Base-by-base conservation (phyloP, 2,888 invertebrate species). In the Andrena bicolor region DNA sequence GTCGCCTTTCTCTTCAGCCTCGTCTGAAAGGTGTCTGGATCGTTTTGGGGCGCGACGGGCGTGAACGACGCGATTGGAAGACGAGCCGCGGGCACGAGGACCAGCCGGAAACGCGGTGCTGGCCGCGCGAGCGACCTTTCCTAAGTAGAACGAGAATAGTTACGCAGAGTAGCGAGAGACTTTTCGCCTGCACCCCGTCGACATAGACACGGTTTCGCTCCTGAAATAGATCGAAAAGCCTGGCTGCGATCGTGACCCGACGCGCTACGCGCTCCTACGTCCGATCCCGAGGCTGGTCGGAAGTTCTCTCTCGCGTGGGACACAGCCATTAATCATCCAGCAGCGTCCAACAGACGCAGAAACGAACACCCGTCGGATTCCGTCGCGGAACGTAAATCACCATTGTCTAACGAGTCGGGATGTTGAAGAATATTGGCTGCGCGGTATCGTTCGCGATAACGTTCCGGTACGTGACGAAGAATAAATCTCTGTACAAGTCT, bases 221-320 rank as follows among this genome's bases (percentile, higher is more conserved):
- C 75, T 60, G 80, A 87, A 87, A 87, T 84, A 87, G 88, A 84
- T 28, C 51, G 28, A 63, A 64, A 78, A 74, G 60, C 26, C 76
- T 80, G 74, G 66, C 70, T 56, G 75, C 74, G 86, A 83, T 85
- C 80, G 58, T 81, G 80, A 86, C 71, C 77, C 64, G 35, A 64
- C 72, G 68, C 26, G 56, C 30, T 10, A 51, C 13, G 20, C 32
- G 32, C 23, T 26, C 2, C 23, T 30, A 41, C 53, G 63, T 28
- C 58, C 64, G 66, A 69, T 41, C 76, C 61, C 68, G 48, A 49
- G 26, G 53, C 26, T 58, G 60, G 65, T 53, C 51, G 70, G 32
- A 77, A 82, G 63, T 73, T 53, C 60, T 51, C 80, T 75, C 23
- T 72, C 69, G 77, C 75, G 77, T 61, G 61, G 66, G 53, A 71